Evolutionary conservation across 2,888 invertebrate genomes (phyloP).

Genomic region (Polyommatus iphigenia): DNA sequence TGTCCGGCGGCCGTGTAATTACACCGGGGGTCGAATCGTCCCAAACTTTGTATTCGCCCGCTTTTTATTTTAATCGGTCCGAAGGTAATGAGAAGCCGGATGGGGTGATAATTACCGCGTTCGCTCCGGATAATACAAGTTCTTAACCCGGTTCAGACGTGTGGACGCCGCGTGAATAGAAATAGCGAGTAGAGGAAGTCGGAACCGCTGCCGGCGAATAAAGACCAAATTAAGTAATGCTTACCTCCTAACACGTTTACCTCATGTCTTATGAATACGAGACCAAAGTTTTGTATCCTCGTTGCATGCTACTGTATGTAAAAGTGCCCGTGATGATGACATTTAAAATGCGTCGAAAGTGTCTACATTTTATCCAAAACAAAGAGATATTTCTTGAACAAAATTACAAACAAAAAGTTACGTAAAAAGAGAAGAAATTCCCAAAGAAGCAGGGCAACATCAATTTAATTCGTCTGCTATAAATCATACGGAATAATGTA

Average conservation of each 20-base stretch:
- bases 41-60: background rate
- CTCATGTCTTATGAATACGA: background rate
- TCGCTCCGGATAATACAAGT: background rate
- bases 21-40: background rate
- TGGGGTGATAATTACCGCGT: slow-evolving; percentile 24
- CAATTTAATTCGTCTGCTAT: slow-evolving; percentile 26
- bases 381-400: background rate
- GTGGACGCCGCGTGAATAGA: background rate
- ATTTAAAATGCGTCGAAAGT: background rate
- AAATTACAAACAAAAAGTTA: slow-evolving; percentile 1
- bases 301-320: too few relatives aligned
- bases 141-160: slow-evolving; percentile 1
- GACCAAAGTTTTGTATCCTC: background rate
- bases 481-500: slow-evolving; percentile 33
- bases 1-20: slow-evolving; percentile 13
- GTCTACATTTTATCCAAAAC: background rate
- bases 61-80: background rate
- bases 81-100: slow-evolving; percentile 26
- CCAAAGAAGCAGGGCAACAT: slow-evolving; percentile 8
- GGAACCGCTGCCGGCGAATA: background rate
- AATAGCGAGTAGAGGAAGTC: background rate
- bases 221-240: slow-evolving; percentile 8
- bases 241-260: background rate
- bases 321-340: background rate
- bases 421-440: background rate